Percentiles rank a stretch among this genome's conserved stretches.
Evolutionary conservation across 2,797 vertebrate species (phyloP).

Genomic region (Peromyscus eremicus): DNA sequence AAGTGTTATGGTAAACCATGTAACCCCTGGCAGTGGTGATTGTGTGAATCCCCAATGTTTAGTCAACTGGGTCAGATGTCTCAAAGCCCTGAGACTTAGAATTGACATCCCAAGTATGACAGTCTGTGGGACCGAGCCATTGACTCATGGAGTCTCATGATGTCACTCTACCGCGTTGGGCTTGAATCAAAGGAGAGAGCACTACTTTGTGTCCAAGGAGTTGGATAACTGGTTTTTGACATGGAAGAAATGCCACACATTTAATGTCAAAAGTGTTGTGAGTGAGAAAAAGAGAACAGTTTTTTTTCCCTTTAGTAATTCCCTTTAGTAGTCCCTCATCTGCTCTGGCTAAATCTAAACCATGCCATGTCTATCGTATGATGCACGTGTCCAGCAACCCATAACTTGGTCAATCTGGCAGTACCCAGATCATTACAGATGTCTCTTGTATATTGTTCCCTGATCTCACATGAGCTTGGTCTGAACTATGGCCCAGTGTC

Average conservation of each 20-base stretch:
- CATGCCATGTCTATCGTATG: not conserved
- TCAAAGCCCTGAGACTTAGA: not conserved
- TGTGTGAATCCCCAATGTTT: not conserved
- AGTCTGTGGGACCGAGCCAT: not conserved
- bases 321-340: slow-evolving; percentile 8
- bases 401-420: not conserved
- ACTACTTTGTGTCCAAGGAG: not conserved
- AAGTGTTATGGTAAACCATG: not conserved
- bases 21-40: not conserved
- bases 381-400: not conserved
- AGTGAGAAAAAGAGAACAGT: not conserved
- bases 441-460: not conserved
- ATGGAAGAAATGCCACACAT: not conserved
- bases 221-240: slow-evolving; percentile 5
- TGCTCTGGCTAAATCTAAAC: slow-evolving; percentile 1
- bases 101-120: not conserved
- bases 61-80: not conserved
- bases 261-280: not conserved
- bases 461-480: not conserved
- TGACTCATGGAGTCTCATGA: not conserved
- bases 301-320: slow-evolving; percentile 26
- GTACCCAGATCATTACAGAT: not conserved
- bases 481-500: not conserved
- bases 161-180: not conserved
- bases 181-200: not conserved